phyloP scores from a whole-genome alignment of 2,113 vertebrate species.

The Nematolebias whitei region DNA sequence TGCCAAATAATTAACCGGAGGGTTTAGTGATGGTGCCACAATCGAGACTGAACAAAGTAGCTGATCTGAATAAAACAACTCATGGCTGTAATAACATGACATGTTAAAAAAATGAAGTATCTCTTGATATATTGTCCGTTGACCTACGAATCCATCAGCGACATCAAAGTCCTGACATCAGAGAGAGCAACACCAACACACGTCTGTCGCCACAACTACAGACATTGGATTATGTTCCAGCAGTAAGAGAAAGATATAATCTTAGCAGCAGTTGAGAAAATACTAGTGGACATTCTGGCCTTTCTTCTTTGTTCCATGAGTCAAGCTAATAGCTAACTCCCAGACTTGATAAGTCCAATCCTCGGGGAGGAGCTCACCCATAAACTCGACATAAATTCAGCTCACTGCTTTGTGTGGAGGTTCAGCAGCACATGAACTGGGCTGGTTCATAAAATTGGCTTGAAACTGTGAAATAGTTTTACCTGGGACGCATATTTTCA shows the following conservation, averaged over 20 bases:
- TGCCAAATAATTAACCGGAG: background rate
- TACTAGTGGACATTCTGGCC: constrained; percentile 1
- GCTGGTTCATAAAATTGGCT: background rate
- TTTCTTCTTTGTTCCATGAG: background rate
- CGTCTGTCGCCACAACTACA: constrained; percentile 5
- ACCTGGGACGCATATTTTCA: background rate
- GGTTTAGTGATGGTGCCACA: constrained; percentile 2
- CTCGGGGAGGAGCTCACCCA: background rate
- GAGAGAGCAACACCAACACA: constrained; percentile 20
- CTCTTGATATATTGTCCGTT: constrained; percentile 25
- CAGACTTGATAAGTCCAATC: background rate
- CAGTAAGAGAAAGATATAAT: background rate
- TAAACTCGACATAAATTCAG: background rate
- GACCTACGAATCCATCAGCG: constrained; percentile 31
- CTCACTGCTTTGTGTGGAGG: background rate
- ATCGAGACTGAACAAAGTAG: constrained; percentile 3
- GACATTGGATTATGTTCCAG: constrained; percentile 1
- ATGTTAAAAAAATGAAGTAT: constrained; percentile 37
- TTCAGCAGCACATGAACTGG: background rate
- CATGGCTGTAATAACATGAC: constrained; percentile 10
- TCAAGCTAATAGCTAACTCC: background rate
- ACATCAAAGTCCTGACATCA: constrained; percentile 38
- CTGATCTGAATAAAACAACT: constrained; percentile 16
- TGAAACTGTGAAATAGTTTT: background rate
- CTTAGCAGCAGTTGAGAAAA: background rate